Evolutionary conservation across 35 echinoderm and acorn worm species (phyloP), one percentile per base, ranked within the genome.

Genomic region (Heliocidaris tuberculata): DNA sequence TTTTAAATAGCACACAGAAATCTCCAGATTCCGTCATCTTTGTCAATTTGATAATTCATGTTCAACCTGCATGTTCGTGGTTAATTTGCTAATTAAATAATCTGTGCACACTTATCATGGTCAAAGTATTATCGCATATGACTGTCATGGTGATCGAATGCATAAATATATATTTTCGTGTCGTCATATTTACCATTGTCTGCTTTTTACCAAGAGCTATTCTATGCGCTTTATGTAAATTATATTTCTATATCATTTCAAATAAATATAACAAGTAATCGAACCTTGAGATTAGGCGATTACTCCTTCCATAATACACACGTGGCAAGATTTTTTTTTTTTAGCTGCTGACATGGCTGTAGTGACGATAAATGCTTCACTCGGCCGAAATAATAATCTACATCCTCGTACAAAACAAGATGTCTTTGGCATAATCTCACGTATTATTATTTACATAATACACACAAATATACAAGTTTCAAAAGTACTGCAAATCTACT

Each of bases 391-490:
- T 71, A 71, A 19, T 19, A 71, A 71, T 71, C 24, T 24, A 71
- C 65, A 78, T 24, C 65, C 21, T 78, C 65, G 21, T 78, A 71
- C 61, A 78, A 78, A 78, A 78, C 21, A 78, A n/a, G 19, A 78
- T 78, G 65, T 78, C 65, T 78, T 78, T 78, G 65, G 65, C 65
- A 78, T 78, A 78, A 78, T 78, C 27, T 78, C 21, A 78, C 19
- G 65, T 78, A n/a, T n/a, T 78, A 19, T 78, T 78, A 78, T 78
- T 78, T 78, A 78, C 65, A 78, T 78, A 78, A 21, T 78, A 78
- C 65, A 78, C 65, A 78, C 65, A 78, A 78, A 78, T 78, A 78
- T 78, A 78, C 65, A 78, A 8, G 65, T 78, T 78, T 78, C 19
- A n/a, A 78, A 78, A 19, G 3, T 5, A 78, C 65, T 78, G 27